Conservation (phyloP, 1,140 invertebrate species). For the Bactericera cockerelli region DNA sequence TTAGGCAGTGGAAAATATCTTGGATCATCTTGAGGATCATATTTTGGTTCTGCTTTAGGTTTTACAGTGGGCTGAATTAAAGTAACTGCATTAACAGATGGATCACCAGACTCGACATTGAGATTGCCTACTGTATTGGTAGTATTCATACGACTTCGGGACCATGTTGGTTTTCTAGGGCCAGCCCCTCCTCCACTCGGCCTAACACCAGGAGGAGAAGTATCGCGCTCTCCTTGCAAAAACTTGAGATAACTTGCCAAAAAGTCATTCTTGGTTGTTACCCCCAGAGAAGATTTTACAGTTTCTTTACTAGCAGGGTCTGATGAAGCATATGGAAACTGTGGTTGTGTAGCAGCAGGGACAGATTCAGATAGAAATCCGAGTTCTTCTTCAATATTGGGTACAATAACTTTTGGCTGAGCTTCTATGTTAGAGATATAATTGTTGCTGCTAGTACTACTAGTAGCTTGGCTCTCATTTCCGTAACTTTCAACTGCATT, state of each 20-base stretch:
- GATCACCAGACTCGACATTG: conserved; percentile 21
- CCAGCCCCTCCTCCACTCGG: conserved; percentile 36
- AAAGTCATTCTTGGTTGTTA: conserved; percentile 35
- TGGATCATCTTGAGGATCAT: conserved; percentile 43
- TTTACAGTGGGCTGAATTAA: conserved; percentile 14
- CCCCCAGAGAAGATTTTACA: not conserved
- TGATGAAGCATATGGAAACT: not conserved
- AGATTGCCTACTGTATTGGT: conserved; percentile 13
- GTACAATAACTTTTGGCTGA: conserved; percentile 63
- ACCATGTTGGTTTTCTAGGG: conserved; percentile 43
- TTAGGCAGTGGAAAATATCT: conserved; percentile 57
- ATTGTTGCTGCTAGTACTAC: not conserved
- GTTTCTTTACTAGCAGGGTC: not conserved
- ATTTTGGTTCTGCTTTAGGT: conserved; percentile 11
- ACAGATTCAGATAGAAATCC: conserved; percentile 47
- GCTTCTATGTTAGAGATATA: conserved; percentile 35
- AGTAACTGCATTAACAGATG: conserved; percentile 14
- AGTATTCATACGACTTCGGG: conserved; percentile 29
- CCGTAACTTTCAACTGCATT: not conserved
- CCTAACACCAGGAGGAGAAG: conserved; percentile 46
- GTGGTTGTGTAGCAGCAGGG: not conserved
- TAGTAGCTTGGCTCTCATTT: not conserved
- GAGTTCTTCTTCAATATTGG: conserved; percentile 70
- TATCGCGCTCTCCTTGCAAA: conserved; percentile 60
- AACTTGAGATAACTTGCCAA: conserved; percentile 74